Percentiles rank a stretch among this genome's conserved stretches.
phyloP scores from a whole-genome alignment of 2,888 invertebrate genomes.

The Lepidochitona cinerea region DNA sequence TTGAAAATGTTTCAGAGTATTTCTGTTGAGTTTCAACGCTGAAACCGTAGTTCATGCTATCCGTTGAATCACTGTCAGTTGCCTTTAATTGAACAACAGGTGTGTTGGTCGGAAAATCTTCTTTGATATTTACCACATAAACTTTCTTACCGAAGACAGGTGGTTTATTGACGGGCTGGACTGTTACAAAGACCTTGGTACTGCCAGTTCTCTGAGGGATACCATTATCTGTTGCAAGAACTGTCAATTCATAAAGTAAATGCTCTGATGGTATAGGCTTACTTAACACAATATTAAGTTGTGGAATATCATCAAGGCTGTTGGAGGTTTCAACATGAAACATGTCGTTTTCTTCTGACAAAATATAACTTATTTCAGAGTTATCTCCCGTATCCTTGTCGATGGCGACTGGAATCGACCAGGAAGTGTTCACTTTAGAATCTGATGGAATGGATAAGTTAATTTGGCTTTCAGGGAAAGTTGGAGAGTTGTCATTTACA shows the following conservation, averaged over 20 bases:
- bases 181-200: not conserved
- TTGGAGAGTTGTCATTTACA: not conserved
- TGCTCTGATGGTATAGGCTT: not conserved
- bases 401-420: not conserved
- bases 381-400: not conserved
- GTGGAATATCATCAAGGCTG: not conserved
- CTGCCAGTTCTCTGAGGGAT: not conserved
- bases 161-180: not conserved
- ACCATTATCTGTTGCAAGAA: not conserved
- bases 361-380: not conserved
- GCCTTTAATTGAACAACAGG: not conserved
- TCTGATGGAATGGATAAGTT: not conserved
- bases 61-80: not conserved
- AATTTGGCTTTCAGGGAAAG: not conserved
- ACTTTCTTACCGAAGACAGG: not conserved
- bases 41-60: not conserved
- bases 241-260: not conserved
- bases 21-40: not conserved
- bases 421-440: not conserved
- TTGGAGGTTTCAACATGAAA: not conserved
- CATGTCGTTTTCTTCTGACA: not conserved
- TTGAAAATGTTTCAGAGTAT: not conserved
- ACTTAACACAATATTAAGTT: not conserved
- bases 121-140: not conserved
- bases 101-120: not conserved